phyloP scores from a whole-genome alignment of 53 echinoderm and acorn worm genomes.

The Zoroaster sp. region DNA sequence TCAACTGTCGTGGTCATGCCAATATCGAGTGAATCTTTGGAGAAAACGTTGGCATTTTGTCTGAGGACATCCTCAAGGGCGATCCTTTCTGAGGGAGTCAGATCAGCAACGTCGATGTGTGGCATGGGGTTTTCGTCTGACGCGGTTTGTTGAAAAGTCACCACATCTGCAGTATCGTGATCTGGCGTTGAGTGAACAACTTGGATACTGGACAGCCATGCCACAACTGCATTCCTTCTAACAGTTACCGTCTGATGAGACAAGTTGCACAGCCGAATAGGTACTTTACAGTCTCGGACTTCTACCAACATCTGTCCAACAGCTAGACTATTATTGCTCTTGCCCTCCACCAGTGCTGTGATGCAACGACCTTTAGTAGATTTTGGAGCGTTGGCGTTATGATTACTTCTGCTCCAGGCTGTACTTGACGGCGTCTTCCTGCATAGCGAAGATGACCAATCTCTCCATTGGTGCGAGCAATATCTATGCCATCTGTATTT shows the following conservation, averaged over 20 bases:
- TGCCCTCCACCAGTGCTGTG: slow-evolving; percentile 1
- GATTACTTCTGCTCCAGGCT: neutral
- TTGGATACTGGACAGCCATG: neutral
- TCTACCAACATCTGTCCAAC: neutral
- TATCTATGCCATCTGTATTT: no score
- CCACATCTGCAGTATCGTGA: neutral
- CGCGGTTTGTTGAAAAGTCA: neutral
- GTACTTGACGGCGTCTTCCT: neutral
- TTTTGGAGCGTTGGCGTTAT: neutral
- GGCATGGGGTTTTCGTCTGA: neutral
- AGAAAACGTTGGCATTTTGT: neutral
- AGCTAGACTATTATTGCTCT: neutral
- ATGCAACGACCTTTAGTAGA: neutral
- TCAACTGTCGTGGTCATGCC: neutral
- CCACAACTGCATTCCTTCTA: neutral
- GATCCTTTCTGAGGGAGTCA: neutral
- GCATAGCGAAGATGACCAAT: neutral
- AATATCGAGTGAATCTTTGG: slow-evolving; percentile 16
- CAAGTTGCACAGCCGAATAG: neutral
- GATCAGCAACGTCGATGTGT: neutral
- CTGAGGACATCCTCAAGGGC: neutral
- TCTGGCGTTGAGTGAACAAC: neutral
- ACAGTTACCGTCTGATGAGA: neutral
- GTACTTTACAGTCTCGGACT: neutral
- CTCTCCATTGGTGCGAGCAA: neutral